Evolutionary conservation across 2,113 vertebrate species (phyloP).

Genomic region (Chionomys nivalis): DNA sequence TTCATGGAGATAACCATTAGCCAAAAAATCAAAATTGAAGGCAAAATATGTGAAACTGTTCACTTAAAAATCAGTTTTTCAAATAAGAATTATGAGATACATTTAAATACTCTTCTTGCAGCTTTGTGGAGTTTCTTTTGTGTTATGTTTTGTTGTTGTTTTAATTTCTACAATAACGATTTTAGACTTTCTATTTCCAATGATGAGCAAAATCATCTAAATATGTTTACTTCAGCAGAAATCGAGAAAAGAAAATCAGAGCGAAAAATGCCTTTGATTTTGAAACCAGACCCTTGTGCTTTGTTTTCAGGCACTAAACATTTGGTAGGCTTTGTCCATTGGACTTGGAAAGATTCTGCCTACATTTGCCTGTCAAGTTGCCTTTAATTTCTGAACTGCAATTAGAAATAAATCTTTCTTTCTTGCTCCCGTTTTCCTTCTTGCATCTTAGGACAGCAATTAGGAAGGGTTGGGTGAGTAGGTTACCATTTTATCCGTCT

Average conservation of each 20-base stretch:
- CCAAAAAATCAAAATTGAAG: neutral
- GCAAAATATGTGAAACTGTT: conserved; percentile 19
- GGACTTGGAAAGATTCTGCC: neutral
- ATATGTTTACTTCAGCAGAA: conserved; percentile 58
- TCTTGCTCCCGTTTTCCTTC: conserved; percentile 67
- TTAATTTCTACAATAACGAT: neutral
- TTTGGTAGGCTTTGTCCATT: conserved; percentile 34
- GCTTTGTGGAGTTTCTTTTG: neutral
- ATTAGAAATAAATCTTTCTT: conserved; percentile 82
- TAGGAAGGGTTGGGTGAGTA: conserved; percentile 81
- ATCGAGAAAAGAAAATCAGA: conserved; percentile 9
- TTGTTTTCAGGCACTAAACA: conserved; percentile 48
- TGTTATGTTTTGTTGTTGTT: neutral
- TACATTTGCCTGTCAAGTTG: conserved; percentile 74
- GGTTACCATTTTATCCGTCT: conserved; percentile 85
- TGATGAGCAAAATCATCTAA: neutral
- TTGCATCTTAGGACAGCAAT: conserved; percentile 83
- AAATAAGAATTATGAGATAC: neutral
- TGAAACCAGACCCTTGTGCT: neutral
- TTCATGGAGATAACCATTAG: conserved; percentile 18
- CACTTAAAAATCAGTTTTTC: conserved; percentile 36
- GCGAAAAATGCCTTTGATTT: conserved; percentile 45
- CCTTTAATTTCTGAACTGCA: conserved; percentile 82
- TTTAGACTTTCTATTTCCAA: neutral
- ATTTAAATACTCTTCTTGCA: neutral